phyloP scores from a whole-genome alignment of 2,797 vertebrate species.

The Falco rusticolus region DNA sequence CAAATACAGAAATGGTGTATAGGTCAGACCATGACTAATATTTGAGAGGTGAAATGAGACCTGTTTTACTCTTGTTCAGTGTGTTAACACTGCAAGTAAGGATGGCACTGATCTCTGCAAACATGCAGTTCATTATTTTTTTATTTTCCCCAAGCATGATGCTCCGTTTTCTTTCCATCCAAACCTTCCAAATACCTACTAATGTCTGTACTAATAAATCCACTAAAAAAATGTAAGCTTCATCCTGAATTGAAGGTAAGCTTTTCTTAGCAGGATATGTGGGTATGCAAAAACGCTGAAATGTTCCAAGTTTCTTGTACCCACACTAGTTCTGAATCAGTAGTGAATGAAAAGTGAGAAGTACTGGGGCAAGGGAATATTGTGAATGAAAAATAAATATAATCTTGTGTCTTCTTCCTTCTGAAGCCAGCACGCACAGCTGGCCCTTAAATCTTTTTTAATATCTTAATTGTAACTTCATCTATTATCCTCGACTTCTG shows the following conservation, averaged over 20 bases:
- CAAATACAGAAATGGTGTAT: not conserved
- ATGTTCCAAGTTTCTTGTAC: not conserved
- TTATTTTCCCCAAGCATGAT: not conserved
- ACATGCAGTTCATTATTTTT: not conserved
- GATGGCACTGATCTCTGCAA: not conserved
- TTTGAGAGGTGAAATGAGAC: not conserved
- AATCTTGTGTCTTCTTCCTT: not conserved
- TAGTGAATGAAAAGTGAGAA: not conserved
- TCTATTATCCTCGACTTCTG: not conserved
- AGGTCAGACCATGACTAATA: not conserved
- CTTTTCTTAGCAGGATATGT: not conserved
- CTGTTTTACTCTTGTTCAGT: not conserved
- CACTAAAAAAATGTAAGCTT: not conserved
- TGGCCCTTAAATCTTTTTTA: not conserved
- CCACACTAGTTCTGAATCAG: not conserved
- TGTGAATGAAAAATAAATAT: not conserved
- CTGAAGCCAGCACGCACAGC: not conserved
- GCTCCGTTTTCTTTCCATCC: not conserved
- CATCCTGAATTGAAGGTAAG: not conserved
- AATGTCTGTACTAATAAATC: not conserved
- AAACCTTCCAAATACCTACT: not conserved
- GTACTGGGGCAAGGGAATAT: not conserved
- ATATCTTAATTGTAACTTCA: not conserved
- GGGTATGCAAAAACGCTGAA: not conserved
- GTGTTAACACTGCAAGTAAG: not conserved